phyloP scores from a whole-genome alignment of 37 sponge, comb jelly and placozoan species.

The Geodia barretti region DNA sequence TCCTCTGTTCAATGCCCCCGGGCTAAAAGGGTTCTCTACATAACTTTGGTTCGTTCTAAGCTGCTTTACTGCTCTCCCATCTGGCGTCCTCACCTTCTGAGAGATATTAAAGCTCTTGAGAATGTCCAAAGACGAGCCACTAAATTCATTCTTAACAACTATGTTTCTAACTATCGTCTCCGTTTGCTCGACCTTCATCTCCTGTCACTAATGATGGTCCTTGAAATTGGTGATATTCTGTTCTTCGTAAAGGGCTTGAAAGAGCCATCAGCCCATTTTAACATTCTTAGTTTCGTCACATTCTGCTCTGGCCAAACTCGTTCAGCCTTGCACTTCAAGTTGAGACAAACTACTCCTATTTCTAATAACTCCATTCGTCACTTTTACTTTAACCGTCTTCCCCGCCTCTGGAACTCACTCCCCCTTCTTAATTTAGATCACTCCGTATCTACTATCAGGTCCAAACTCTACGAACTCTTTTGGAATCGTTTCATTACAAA shows the following conservation, averaged over 20 bases:
- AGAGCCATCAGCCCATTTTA: background rate
- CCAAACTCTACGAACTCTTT: background rate
- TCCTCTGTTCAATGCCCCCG: background rate
- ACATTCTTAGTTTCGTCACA: background rate
- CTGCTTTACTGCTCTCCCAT: constrained; percentile 1
- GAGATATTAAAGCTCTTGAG: background rate
- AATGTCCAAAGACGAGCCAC: constrained; percentile 1
- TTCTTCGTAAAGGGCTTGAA: background rate
- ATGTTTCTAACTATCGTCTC: background rate
- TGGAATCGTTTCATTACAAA: background rate
- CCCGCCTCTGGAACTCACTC: background rate
- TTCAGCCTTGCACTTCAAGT: no score
- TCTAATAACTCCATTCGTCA: background rate
- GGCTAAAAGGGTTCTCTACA: background rate
- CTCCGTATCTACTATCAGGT: background rate
- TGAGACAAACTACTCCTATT: background rate
- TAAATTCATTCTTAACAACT: constrained; percentile 5
- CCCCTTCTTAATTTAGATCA: background rate
- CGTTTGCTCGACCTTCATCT: constrained; percentile 1
- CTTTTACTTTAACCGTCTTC: background rate
- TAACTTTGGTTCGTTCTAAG: background rate
- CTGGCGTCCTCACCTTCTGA: constrained; percentile 10
- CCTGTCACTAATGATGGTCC: background rate
- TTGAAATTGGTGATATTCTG: background rate
- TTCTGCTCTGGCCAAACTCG: background rate